These are phyloP conservation scores for Macrosiphum euphorbiae DNA, from an alignment of 2,888 invertebrate species.

Conservation along the genomic window DNA sequence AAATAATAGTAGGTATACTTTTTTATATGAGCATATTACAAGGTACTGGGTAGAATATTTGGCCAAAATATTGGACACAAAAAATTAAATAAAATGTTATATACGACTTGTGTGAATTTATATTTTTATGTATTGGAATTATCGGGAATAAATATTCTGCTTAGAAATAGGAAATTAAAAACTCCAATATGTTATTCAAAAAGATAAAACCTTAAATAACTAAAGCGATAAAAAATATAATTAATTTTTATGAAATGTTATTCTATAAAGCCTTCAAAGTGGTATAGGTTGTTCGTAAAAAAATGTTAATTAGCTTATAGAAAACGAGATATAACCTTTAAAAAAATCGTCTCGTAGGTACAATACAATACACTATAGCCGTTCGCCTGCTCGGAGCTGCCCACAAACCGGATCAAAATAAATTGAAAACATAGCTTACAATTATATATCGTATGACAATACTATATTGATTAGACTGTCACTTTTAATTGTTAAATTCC, in stretches of 20 bases:
- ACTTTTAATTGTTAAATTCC: not conserved
- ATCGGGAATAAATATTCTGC: not conserved
- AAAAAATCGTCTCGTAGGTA: not conserved
- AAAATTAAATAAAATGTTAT: not conserved
- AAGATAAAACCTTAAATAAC: not conserved
- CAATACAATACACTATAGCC: not conserved
- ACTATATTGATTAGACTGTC: not conserved
- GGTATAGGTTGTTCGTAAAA: not conserved
- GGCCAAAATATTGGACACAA: no score
- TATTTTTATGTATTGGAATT: not conserved
- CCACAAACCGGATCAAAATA: not conserved
- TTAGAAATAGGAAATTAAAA: not conserved
- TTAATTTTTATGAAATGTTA: not conserved
- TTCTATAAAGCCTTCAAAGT: not conserved
- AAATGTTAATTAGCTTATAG: not conserved
- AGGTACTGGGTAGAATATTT: not conserved
- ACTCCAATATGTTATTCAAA: not conserved
- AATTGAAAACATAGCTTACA: not conserved
- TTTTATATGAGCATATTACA: not conserved
- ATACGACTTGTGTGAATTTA: not conserved
- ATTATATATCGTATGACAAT: not conserved
- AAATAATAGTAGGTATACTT: not conserved
- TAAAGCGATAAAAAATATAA: not conserved
- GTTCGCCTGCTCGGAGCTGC: not conserved
- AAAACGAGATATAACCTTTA: not conserved